Percentiles rank a stretch among this genome's conserved stretches.
Evolutionary conservation across 2,888 invertebrate species (phyloP).

Genomic region (Antheraea yamamai): DNA sequence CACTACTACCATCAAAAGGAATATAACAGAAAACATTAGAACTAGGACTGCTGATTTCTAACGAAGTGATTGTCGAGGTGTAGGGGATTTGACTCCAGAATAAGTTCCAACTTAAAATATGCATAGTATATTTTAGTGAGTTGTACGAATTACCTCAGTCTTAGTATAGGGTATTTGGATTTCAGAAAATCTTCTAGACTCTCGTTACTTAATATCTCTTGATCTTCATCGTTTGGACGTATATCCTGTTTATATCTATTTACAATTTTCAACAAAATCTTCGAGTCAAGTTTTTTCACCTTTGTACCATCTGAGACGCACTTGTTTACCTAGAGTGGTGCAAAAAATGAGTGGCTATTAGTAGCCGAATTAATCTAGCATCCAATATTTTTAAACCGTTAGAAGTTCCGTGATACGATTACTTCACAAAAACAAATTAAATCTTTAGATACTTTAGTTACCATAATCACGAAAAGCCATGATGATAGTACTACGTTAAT

Average conservation of each 20-base stretch:
- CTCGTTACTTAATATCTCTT: slow-evolving; percentile 39
- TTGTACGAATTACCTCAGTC: slow-evolving; percentile 43
- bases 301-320: slow-evolving; percentile 41
- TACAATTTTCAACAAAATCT: slow-evolving; percentile 42
- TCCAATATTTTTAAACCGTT: background rate
- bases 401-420: background rate
- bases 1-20: no score
- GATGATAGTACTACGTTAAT: no score
- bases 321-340: slow-evolving; percentile 49
- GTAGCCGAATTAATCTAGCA: background rate
- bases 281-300: slow-evolving; percentile 33
- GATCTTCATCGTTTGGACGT: slow-evolving; percentile 41
- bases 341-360: background rate
- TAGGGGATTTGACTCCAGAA: background rate
- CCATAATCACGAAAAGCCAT: no score
- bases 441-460: no score
- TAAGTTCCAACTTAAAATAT: background rate
- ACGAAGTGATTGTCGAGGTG: background rate
- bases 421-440: no score
- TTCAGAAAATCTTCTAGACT: slow-evolving; percentile 53
- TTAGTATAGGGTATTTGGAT: slow-evolving; percentile 57
- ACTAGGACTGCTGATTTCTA: background rate
- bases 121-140: background rate
- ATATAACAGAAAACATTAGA: no score
- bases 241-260: slow-evolving; percentile 54